A percentile compares a stretch with the other conserved stretches of the same genome.
Evolutionary conservation across 1,140 invertebrate species (phyloP).

Genomic region (Drosophila grimshawi): DNA sequence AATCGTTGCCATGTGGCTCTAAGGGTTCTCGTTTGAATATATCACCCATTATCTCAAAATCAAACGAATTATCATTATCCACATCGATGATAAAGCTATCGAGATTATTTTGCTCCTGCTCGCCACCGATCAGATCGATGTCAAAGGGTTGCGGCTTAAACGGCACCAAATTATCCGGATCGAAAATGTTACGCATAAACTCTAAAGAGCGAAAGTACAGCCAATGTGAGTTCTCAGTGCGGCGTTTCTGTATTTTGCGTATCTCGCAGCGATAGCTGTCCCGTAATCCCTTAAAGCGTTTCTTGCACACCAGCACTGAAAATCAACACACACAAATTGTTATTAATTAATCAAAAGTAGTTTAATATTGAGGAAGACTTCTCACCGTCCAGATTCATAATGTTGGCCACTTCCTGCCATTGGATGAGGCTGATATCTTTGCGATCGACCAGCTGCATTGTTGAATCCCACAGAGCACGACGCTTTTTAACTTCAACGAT

Average conservation of each 20-base stretch:
- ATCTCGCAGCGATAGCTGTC: constrained; percentile 66
- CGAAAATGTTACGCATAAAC: constrained; percentile 66
- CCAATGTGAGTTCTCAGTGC: constrained; percentile 45
- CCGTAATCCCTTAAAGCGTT: constrained; percentile 62
- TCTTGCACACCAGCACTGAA: constrained; percentile 51
- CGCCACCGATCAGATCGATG: neutral
- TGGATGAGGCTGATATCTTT: constrained; percentile 48
- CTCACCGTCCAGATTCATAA: constrained; percentile 59
- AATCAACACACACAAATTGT: neutral
- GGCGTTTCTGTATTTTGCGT: constrained; percentile 61
- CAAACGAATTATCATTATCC: constrained; percentile 68
- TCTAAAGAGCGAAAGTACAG: constrained; percentile 61
- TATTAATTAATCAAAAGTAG: no score
- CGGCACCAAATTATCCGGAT: constrained; percentile 41
- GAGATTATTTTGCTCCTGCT: constrained; percentile 13
- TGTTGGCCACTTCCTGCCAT: constrained; percentile 52
- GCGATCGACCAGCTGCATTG: constrained; percentile 38
- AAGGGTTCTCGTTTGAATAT: constrained; percentile 60
- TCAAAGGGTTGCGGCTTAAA: constrained; percentile 43
- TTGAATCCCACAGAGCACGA: constrained; percentile 62
- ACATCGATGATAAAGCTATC: constrained; percentile 65
- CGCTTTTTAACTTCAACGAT: constrained; percentile 57
- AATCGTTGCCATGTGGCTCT: constrained; percentile 35
- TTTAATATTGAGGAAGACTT: neutral
- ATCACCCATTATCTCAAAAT: constrained; percentile 70